phyloP scores from a whole-genome alignment of 2,888 invertebrate genomes.

The Caenorhabditis imperialis region DNA sequence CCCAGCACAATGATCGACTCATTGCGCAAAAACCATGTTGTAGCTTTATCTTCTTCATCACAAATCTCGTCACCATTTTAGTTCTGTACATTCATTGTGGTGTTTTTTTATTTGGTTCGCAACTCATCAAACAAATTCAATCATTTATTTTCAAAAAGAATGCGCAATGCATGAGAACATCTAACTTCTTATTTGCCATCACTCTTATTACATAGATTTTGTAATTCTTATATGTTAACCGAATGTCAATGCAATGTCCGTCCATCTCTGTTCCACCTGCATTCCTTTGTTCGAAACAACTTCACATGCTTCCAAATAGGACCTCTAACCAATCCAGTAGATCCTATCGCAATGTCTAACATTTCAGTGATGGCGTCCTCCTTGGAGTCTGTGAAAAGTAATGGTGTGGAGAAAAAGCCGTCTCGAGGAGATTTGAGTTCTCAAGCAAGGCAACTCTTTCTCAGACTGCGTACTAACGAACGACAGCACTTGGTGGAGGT shows the following conservation, averaged over 20 bases:
- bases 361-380: slow-evolving; percentile 67
- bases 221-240: no score
- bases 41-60: slow-evolving; percentile 48
- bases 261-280: background rate
- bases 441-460: slow-evolving; percentile 55
- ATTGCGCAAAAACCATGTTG: slow-evolving; percentile 39
- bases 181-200: background rate
- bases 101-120: slow-evolving; percentile 8
- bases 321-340: background rate
- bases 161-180: slow-evolving; percentile 1
- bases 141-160: no score
- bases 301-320: slow-evolving; percentile 16
- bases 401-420: slow-evolving; percentile 50
- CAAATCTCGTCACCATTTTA: slow-evolving; percentile 29
- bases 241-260: no score
- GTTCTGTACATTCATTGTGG: slow-evolving; percentile 43
- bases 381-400: slow-evolving; percentile 59
- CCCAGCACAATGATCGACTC: slow-evolving; percentile 15
- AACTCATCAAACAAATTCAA: no score
- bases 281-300: slow-evolving; percentile 39
- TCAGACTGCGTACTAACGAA: slow-evolving; percentile 45
- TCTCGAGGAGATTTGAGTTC: slow-evolving; percentile 43
- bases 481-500: slow-evolving; percentile 67
- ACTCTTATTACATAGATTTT: no score
- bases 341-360: background rate